Base-by-base conservation (phyloP, 2,797 vertebrate species). In the Mormyrus hasselquistii region DNA sequence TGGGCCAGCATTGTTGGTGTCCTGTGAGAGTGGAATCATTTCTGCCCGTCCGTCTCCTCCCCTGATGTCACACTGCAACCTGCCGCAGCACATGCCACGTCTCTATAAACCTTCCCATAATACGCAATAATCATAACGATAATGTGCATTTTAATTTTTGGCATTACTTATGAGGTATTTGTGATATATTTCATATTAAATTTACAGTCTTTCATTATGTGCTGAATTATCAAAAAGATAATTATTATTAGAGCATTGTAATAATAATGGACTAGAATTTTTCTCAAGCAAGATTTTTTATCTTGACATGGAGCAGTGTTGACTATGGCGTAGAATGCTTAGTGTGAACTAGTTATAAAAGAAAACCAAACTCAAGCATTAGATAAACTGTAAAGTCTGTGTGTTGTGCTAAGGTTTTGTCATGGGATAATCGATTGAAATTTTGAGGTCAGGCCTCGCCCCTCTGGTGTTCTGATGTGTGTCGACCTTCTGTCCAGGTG, bases 1-100 rank as follows among this genome's bases (percentile, higher is more conserved):
- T 44, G 91, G 91, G 93, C 93, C 94, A 92, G 94, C 91, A 9
- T 79, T 44, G 38, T 10, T n/a, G 73, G 16, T 44, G 38, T 44
- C 16, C 73, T n/a, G 73, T 41, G 73, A 41, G 16, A 19, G 73
- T 89, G 91, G 91, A 76, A 29, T 90, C 76, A 4, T 0, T 38
- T 86, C 87, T 25, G 65, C 10, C 38, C 2, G 19, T 19, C 6
- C 2, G 16, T 16, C 16, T 25, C 5, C 88, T 44, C 7, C 73
- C 19, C 41, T 2, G 7, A n/a, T 7, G 34, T 3, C 4, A n/a
- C 38, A n/a, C 65, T 73, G 29, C 12, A 4, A n/a, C 38, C 73
- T n/a, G 5, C 7, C 38, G 2, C 73, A 9, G 1, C 0, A 79
- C 38, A 7, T 2, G 38, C 38, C 14, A 9, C 16, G 73, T 44